Evolutionary conservation across 2,888 invertebrate genomes (phyloP).

Genomic region (Drosophila rellima): DNA sequence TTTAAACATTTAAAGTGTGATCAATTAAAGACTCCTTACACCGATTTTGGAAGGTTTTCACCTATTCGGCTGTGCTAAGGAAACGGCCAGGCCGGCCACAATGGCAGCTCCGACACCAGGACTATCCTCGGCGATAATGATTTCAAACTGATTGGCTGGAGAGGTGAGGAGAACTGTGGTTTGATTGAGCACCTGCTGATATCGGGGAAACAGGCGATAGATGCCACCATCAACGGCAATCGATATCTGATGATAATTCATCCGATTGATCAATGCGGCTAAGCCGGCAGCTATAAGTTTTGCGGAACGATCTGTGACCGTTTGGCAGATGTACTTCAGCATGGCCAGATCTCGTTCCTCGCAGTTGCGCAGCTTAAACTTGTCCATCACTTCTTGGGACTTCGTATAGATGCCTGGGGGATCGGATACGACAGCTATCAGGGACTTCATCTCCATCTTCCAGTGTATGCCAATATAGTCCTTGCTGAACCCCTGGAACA

Average conservation of each 20-base stretch:
- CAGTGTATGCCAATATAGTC: slow-evolving; percentile 56
- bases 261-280: slow-evolving; percentile 86
- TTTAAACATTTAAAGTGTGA: background rate
- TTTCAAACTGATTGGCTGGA: slow-evolving; percentile 39
- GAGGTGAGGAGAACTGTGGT: slow-evolving; percentile 24
- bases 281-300: slow-evolving; percentile 95
- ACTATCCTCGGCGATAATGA: slow-evolving; percentile 61
- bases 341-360: slow-evolving; percentile 94
- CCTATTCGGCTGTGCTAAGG: background rate
- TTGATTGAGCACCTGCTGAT: slow-evolving; percentile 35
- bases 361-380: slow-evolving; percentile 88
- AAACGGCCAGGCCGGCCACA: slow-evolving; percentile 88
- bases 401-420: slow-evolving; percentile 91
- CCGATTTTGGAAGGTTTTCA: background rate
- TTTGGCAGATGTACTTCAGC: slow-evolving; percentile 94
- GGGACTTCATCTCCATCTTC: slow-evolving; percentile 96
- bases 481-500: slow-evolving; percentile 51
- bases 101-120: slow-evolving; percentile 72
- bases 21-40: background rate
- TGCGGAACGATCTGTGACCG: slow-evolving; percentile 95
- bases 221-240: slow-evolving; percentile 68
- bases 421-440: slow-evolving; percentile 97
- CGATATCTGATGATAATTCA: slow-evolving; percentile 26
- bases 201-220: slow-evolving; percentile 60
- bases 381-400: slow-evolving; percentile 92